phyloP scores from a whole-genome alignment of 2,113 vertebrate species.

The Galbula dea region DNA sequence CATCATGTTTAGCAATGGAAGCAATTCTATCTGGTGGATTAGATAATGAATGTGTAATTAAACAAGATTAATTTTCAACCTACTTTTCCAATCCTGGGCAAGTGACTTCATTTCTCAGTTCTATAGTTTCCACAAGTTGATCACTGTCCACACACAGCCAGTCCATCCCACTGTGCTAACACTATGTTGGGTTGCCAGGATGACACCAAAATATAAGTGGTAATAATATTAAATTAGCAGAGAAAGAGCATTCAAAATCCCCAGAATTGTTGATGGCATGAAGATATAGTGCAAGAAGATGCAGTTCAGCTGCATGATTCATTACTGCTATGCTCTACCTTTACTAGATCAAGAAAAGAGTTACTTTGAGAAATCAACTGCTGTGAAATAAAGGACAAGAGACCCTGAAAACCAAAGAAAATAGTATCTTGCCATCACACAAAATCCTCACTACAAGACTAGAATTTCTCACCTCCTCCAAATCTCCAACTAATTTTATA shows the following conservation, averaged over 20 bases:
- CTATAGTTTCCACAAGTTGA: neutral
- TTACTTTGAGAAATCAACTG: neutral
- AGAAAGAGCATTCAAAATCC: neutral
- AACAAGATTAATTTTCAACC: neutral
- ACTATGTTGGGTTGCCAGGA: neutral
- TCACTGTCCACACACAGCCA: fast-evolving
- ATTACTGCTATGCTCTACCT: neutral
- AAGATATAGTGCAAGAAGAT: neutral
- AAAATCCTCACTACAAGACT: neutral
- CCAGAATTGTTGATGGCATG: neutral
- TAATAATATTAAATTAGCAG: neutral
- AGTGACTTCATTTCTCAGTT: neutral
- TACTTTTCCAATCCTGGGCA: neutral
- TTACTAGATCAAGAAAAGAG: neutral
- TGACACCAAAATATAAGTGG: neutral
- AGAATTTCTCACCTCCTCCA: neutral
- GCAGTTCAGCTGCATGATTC: neutral
- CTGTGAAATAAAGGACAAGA: neutral
- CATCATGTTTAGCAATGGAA: neutral
- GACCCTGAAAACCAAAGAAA: neutral
- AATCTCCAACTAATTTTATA: neutral
- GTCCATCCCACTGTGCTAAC: no score
- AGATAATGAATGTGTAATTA: neutral
- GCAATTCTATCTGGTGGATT: neutral
- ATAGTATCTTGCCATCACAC: neutral